phyloP scores from a whole-genome alignment of 2,888 invertebrate genomes.

The Ormia ochracea region DNA sequence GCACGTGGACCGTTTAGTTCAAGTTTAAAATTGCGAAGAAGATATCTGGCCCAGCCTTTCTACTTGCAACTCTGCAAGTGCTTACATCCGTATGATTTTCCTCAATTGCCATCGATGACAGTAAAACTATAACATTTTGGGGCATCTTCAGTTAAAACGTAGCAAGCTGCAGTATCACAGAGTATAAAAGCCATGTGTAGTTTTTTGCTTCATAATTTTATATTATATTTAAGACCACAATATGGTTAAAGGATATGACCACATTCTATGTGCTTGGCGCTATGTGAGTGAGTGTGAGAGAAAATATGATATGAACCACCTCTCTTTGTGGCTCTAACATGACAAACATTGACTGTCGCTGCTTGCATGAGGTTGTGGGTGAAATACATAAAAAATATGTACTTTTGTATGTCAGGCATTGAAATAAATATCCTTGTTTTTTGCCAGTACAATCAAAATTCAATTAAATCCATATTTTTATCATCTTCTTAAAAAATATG shows the following conservation, averaged over 20 bases:
- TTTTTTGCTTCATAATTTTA: constrained; percentile 26
- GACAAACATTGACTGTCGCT: constrained; percentile 21
- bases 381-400: background rate
- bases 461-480: constrained; percentile 50
- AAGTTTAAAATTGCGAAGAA: too few species aligned
- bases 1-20: too few species aligned
- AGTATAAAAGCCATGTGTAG: background rate
- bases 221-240: constrained; percentile 53
- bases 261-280: constrained; percentile 29
- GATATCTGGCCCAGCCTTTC: too few species aligned
- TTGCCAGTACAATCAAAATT: constrained; percentile 26
- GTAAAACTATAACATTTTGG: too few species aligned
- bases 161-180: too few species aligned
- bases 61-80: too few species aligned
- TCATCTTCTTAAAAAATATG: constrained; percentile 28
- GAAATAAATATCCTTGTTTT: background rate
- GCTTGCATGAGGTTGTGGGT: background rate
- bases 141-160: too few species aligned
- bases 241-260: constrained; percentile 50
- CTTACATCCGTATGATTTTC: too few species aligned
- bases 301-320: constrained; percentile 34
- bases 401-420: background rate
- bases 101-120: too few species aligned
- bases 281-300: background rate
- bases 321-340: constrained; percentile 29